phyloP scores from a whole-genome alignment of 2,797 vertebrate species.

The Buphagus erythrorhynchus region DNA sequence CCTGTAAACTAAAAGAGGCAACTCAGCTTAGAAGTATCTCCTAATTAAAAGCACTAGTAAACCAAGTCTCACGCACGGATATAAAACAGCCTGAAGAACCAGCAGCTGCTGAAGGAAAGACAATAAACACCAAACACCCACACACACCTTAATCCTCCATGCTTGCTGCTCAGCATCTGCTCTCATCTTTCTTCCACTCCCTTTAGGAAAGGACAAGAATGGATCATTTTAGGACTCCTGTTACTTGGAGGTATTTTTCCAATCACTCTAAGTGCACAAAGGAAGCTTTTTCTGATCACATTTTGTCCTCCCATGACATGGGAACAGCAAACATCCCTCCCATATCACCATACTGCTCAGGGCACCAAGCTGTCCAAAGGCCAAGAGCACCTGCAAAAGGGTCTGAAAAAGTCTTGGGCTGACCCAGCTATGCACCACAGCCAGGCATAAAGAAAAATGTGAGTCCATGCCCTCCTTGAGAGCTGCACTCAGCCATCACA shows the following conservation, averaged over 20 bases:
- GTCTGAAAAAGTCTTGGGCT: not conserved
- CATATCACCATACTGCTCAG: rapidly evolving
- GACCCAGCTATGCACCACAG: not conserved
- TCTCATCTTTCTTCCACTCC: not conserved
- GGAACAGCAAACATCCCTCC: not conserved
- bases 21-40: slow-evolving; percentile 26
- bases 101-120: slow-evolving; percentile 35
- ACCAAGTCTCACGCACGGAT: not conserved
- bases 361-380: not conserved
- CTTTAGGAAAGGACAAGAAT: not conserved
- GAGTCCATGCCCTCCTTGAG: not conserved
- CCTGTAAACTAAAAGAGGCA: not conserved
- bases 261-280: not conserved
- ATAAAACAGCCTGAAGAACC: not conserved
- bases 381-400: not conserved
- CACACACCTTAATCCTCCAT: not conserved
- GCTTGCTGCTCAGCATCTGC: not conserved
- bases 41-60: slow-evolving; percentile 43
- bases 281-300: not conserved
- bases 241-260: not conserved
- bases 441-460: not conserved
- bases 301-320: not conserved
- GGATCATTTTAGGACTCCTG: not conserved
- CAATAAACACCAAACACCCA: not conserved
- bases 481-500: not conserved